A percentile compares a stretch with the other conserved stretches of the same genome.
These are phyloP conservation scores for Drosophila kanekoi DNA, from an alignment of 2,888 invertebrate genomes.

Conservation along the genomic window DNA sequence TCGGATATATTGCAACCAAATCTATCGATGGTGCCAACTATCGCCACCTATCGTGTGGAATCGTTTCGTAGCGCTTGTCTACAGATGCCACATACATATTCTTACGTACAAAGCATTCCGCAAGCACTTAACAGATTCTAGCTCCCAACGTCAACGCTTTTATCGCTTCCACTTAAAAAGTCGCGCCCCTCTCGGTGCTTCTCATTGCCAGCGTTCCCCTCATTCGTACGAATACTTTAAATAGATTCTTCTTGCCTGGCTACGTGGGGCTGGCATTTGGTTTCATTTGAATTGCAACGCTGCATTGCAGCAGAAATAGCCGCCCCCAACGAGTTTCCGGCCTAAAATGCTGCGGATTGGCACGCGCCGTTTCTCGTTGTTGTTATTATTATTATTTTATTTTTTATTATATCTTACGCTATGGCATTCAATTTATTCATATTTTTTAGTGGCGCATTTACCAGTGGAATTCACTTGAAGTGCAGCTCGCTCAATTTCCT, in stretches of 20 bases:
- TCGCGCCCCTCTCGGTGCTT: slow-evolving; percentile 31
- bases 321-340: slow-evolving; percentile 55
- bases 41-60: no score
- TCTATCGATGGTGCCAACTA: no score
- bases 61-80: no score
- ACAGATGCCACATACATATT: no score
- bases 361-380: slow-evolving; percentile 55
- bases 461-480: slow-evolving; percentile 56
- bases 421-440: slow-evolving; percentile 71
- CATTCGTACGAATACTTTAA: slow-evolving; percentile 26
- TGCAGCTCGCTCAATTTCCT: slow-evolving; percentile 74
- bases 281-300: slow-evolving; percentile 51
- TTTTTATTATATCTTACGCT: slow-evolving; percentile 13
- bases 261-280: slow-evolving; percentile 26
- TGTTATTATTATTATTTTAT: slow-evolving; percentile 18
- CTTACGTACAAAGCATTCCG: no score
- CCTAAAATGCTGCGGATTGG: slow-evolving; percentile 44
- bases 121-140: background rate
- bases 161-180: slow-evolving; percentile 37
- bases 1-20: background rate
- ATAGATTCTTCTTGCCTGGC: slow-evolving; percentile 44
- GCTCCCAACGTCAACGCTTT: slow-evolving; percentile 29
- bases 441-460: slow-evolving; percentile 52
- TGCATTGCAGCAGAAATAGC: slow-evolving; percentile 24
- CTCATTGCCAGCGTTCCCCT: slow-evolving; percentile 22